phyloP scores from a whole-genome alignment of 30 jellyfish, hydroid and myxozoan genomes.

The Cassiopea xamachana region DNA sequence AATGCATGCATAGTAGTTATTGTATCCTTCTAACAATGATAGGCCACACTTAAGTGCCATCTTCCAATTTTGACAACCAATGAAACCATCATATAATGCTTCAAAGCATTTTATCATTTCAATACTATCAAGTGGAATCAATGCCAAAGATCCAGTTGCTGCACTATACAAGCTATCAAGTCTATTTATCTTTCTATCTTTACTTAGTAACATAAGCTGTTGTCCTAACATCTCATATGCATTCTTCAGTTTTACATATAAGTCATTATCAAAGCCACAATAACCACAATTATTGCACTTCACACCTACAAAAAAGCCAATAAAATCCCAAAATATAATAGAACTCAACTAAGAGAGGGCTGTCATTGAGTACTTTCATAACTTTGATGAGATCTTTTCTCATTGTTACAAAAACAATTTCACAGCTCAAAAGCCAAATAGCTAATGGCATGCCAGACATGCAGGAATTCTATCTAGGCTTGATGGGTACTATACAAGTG shows the following conservation, averaged over 20 bases:
- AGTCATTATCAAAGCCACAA: neutral
- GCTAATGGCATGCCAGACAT: too few species aligned
- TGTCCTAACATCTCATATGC: neutral
- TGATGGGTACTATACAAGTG: too few species aligned
- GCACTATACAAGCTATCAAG: conserved; percentile 37
- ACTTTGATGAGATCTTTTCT: too few species aligned
- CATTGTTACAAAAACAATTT: too few species aligned
- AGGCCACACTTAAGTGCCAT: conserved; percentile 72
- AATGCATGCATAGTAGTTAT: conserved; percentile 35
- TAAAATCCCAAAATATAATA: too few species aligned
- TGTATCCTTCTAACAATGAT: conserved; percentile 39
- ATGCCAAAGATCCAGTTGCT: conserved; percentile 23
- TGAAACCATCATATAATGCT: conserved; percentile 76
- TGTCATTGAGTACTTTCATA: too few species aligned
- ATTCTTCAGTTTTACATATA: neutral
- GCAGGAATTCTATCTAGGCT: too few species aligned
- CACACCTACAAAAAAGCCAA: neutral
- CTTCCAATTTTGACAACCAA: conserved; percentile 63
- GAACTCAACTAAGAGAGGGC: neutral
- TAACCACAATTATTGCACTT: conserved; percentile 13
- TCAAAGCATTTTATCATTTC: conserved; percentile 71
- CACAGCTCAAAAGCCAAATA: too few species aligned
- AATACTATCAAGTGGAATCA: conserved; percentile 57
- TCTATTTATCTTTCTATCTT: neutral
- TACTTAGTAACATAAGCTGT: neutral